Base-by-base conservation (phyloP, 2,888 invertebrate genomes). In the Troides aeacus region DNA sequence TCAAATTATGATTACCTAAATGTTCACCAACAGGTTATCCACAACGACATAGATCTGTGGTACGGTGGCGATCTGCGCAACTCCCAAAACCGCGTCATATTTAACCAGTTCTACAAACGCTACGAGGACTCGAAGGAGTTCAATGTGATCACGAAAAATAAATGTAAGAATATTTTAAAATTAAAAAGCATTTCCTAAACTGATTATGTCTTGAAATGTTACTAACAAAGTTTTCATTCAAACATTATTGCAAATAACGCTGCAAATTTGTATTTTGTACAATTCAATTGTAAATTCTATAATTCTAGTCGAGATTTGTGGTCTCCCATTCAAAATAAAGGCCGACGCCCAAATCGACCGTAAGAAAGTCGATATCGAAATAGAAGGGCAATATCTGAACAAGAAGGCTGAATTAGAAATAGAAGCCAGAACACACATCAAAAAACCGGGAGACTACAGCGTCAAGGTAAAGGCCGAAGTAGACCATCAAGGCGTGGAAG, bases 21-120 rank as follows among this genome's bases (percentile, higher is more conserved):
- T 62, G 65, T 10, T 23, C n/a, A 42, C n/a, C 30, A 57, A 42
- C 30, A 91, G 90, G 64, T 75, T 3, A 72, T 79, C 65, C 90
- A 84, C 76, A 93, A 94, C 74, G 93, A 93, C 62, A 75, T 95
- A 3, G 88, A 94, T 57, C 76, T 96, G 15, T 84, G 93, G 30
- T 95, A 96, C 78, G 95, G 95, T 0, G 84, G 89, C 0, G 95
- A 96, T 76, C 87, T 94, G 15, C 90, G 93, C 17, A 93, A 94
- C 53, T 86, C 93, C 58, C 86, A 86, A 36, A 94, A 94, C 74
- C 92, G 93, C 21, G 76, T 96, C 1, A 91, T 93, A 0, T 66
- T 95, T 6, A 83, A 82, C 63, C 92, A 93, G 72, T 81, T 87
- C 60, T 77, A 87, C 56, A 93, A 92, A 70, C 86, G 87, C 72